A percentile compares a stretch with the other conserved stretches of the same genome.
Evolutionary conservation across 2,888 invertebrate genomes (phyloP).

Genomic region (Noctua janthe): DNA sequence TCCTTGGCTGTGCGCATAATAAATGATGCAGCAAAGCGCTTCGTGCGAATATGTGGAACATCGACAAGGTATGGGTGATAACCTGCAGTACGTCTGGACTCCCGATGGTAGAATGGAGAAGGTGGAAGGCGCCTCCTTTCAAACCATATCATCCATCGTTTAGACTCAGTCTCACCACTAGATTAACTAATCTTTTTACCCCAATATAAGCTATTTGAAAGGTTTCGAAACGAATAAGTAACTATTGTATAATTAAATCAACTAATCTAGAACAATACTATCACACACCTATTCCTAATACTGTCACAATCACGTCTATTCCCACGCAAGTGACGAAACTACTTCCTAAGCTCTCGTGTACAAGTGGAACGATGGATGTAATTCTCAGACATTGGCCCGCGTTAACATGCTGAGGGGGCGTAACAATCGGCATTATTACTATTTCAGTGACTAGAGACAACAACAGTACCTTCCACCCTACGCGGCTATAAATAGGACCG

Average conservation of each 20-base stretch:
- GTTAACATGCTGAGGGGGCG: constrained; percentile 44
- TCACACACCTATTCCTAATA: neutral
- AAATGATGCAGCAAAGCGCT: too few relatives aligned
- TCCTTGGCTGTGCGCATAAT: too few relatives aligned
- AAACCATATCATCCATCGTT: neutral
- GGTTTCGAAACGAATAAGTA: neutral
- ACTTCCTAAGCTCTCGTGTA: constrained; percentile 25
- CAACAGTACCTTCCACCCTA: constrained; percentile 48
- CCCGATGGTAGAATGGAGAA: too few relatives aligned
- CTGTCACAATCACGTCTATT: neutral
- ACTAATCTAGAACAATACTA: neutral
- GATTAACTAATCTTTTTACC: neutral
- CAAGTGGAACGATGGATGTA: constrained; percentile 49
- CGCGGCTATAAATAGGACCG: constrained; percentile 30
- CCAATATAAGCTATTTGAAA: neutral
- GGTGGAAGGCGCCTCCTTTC: neutral
- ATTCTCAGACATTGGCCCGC: constrained; percentile 36
- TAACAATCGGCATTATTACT: constrained; percentile 52
- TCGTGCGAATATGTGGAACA: too few relatives aligned
- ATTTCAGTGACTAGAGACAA: constrained; percentile 41
- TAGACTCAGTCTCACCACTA: neutral
- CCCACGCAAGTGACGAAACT: constrained; percentile 17
- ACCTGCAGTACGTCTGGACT: too few relatives aligned
- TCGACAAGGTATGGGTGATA: too few relatives aligned
- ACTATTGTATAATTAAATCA: neutral